phyloP scores from a whole-genome alignment of 1,140 invertebrate species.

The Teleogryllus occipitalis region DNA sequence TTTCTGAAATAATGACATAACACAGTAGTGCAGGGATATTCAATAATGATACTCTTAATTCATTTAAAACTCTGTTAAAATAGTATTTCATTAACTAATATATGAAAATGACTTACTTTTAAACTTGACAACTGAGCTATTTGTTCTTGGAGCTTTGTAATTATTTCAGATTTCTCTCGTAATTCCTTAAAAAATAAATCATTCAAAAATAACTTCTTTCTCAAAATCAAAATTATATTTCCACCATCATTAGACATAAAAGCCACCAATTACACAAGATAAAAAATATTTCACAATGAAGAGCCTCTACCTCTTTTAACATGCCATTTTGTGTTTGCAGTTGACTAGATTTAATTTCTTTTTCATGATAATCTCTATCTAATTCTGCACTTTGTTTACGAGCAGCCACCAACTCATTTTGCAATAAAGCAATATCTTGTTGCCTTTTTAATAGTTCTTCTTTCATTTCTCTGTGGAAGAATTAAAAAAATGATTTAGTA shows the following conservation, averaged over 20 bases:
- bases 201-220: neutral
- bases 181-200: neutral
- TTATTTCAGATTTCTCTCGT: neutral
- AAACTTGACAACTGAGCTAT: neutral
- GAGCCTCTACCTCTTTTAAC: neutral
- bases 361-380: slow-evolving; percentile 49
- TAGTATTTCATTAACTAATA: too few relatives aligned
- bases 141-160: neutral
- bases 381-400: slow-evolving; percentile 51
- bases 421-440: slow-evolving; percentile 45
- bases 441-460: slow-evolving; percentile 46
- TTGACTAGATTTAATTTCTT: slow-evolving; percentile 32
- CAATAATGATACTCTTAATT: too few relatives aligned
- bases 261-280: neutral
- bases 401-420: slow-evolving; percentile 42
- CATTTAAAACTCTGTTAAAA: too few relatives aligned
- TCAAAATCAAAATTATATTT: neutral
- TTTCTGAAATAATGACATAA: neutral
- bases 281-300: neutral
- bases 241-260: neutral
- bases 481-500: neutral
- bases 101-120: neutral
- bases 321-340: neutral
- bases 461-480: neutral
- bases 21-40: too few relatives aligned